Evolutionary conservation across 2,797 vertebrate genomes (phyloP).

Genomic region (Labeo calbasu): DNA sequence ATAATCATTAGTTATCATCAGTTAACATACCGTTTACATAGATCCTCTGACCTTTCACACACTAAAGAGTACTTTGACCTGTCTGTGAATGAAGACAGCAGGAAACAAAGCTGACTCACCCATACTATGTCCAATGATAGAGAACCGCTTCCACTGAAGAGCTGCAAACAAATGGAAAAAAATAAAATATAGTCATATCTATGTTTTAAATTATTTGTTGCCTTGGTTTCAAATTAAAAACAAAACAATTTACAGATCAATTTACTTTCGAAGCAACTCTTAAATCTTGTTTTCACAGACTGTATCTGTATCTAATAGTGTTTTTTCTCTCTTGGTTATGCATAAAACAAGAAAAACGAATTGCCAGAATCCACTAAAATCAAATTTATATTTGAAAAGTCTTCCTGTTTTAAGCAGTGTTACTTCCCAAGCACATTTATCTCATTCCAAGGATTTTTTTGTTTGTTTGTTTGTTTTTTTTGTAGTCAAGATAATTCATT

Average conservation of each 20-base stretch:
- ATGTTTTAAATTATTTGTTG: neutral
- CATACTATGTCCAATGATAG: slow-evolving; percentile 91
- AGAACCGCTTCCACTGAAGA: slow-evolving; percentile 89
- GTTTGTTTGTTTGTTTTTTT: neutral
- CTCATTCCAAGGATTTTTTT: neutral
- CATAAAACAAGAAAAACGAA: neutral
- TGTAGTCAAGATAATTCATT: neutral
- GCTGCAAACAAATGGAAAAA: slow-evolving; percentile 71
- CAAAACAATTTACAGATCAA: neutral
- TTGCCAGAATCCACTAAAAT: neutral
- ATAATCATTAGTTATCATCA: neutral
- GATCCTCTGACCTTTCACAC: slow-evolving; percentile 28
- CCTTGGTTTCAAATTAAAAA: neutral
- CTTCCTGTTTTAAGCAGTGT: neutral
- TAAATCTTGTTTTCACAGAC: neutral
- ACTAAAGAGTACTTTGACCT: slow-evolving; percentile 3
- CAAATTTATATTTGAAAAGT: no score
- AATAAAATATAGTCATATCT: neutral
- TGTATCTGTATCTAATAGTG: neutral
- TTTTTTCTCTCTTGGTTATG: no score
- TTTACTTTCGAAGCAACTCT: neutral
- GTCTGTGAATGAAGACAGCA: neutral
- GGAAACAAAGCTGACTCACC: slow-evolving; percentile 79
- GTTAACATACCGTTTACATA: neutral
- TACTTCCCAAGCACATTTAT: neutral